Conservation (phyloP, 2,888 invertebrate species). For the Campoplex capitator region DNA sequence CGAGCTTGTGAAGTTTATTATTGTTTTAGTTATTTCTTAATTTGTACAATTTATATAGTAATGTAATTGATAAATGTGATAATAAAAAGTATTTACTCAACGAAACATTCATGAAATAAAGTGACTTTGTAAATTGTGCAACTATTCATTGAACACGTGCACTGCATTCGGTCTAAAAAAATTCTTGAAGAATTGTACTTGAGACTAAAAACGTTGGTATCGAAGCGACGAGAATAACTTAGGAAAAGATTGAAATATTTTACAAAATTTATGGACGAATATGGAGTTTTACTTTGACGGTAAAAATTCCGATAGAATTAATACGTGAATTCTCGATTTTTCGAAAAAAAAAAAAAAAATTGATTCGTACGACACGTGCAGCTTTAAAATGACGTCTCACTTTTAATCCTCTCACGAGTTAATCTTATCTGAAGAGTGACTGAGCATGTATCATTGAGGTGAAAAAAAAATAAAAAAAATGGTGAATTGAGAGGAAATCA, state of each 20-base stretch:
- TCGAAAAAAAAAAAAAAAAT: background rate
- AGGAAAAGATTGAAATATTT: background rate
- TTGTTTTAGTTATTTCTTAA: constrained; percentile 25
- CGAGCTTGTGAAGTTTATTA: constrained; percentile 3
- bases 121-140: background rate
- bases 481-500: background rate
- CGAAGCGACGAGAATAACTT: background rate
- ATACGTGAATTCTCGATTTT: background rate
- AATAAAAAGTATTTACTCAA: background rate
- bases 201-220: background rate
- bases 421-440: background rate
- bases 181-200: background rate
- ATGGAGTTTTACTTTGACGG: background rate
- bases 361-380: background rate
- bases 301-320: background rate
- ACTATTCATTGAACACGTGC: background rate
- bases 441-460: background rate
- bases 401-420: background rate
- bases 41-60: constrained; percentile 2
- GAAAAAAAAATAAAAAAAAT: background rate
- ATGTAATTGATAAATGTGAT: background rate
- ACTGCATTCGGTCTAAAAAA: background rate
- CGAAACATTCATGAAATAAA: background rate
- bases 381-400: background rate
- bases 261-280: background rate